Evolutionary conservation across 2,888 invertebrate genomes (phyloP).

Genomic region (Keiferia lycopersicella): DNA sequence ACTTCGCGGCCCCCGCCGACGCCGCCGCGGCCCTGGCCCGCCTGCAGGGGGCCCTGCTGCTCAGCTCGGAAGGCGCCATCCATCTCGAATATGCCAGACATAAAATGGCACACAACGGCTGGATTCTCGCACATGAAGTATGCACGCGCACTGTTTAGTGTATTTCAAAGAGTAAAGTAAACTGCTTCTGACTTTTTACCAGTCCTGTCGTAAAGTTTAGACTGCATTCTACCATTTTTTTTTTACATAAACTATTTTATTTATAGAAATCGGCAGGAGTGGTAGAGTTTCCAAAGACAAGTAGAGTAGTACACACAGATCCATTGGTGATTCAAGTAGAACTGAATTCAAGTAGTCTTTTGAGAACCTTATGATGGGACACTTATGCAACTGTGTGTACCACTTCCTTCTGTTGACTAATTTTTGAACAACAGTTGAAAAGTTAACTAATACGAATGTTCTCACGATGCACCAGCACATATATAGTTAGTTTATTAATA

Average conservation of each 20-base stretch:
- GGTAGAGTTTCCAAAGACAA: not conserved
- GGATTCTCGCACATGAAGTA: constrained; percentile 81
- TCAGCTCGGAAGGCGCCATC: constrained; percentile 98
- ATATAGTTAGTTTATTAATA: constrained; percentile 39
- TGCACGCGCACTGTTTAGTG: constrained; percentile 65
- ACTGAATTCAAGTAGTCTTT: no score
- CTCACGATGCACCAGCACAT: constrained; percentile 71
- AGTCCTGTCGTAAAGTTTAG: not conserved
- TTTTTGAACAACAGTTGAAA: constrained; percentile 23
- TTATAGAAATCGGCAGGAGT: not conserved
- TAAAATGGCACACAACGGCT: constrained; percentile 93
- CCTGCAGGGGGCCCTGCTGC: constrained; percentile 97
- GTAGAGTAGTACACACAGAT: not conserved
- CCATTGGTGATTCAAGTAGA: no score
- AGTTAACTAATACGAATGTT: constrained; percentile 43
- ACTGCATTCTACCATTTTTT: no score
- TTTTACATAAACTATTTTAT: not conserved
- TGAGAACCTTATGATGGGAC: no score
- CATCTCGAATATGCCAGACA: constrained; percentile 99
- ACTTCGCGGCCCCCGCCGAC: constrained; percentile 96
- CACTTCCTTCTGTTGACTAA: not conserved
- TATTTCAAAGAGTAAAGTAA: not conserved
- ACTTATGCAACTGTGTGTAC: not conserved
- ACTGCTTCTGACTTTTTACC: constrained; percentile 1
- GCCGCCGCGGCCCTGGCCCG: constrained; percentile 96